A percentile compares a stretch with the other conserved stretches of the same genome.
phyloP scores from a whole-genome alignment of 1,140 invertebrate species.

The Muscidifurax raptorellus region DNA sequence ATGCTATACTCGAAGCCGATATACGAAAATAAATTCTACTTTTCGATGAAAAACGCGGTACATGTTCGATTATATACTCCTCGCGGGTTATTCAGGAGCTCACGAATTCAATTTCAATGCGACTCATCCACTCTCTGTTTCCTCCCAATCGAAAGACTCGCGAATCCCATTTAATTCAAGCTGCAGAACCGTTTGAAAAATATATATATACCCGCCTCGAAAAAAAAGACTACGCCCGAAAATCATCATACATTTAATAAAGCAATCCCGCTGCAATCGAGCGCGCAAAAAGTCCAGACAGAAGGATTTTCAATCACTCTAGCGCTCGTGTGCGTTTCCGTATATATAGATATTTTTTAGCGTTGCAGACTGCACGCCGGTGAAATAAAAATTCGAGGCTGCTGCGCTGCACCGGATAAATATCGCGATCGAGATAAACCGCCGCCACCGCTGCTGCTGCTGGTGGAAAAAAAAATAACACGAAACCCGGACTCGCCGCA shows the following conservation, averaged over 20 bases:
- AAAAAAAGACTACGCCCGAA: neutral
- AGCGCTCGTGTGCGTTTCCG: too few relatives aligned
- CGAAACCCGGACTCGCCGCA: neutral
- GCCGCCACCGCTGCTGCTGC: neutral
- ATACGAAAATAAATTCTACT: too few relatives aligned
- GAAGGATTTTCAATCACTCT: conserved; percentile 14
- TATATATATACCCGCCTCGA: too few relatives aligned
- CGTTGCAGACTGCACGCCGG: neutral
- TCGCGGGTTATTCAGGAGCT: neutral
- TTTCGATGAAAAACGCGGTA: too few relatives aligned
- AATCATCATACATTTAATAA: conserved; percentile 52
- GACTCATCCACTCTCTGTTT: too few relatives aligned
- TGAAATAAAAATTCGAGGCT: conserved; percentile 36
- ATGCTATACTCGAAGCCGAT: too few relatives aligned
- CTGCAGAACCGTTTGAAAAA: neutral
- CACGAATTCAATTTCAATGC: neutral
- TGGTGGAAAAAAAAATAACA: conserved; percentile 14
- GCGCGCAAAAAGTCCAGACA: conserved; percentile 57
- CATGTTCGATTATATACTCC: neutral
- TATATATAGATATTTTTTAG: neutral
- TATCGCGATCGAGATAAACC: conserved; percentile 37
- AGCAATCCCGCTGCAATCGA: conserved; percentile 48
- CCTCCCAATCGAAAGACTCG: neutral
- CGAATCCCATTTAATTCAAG: neutral
- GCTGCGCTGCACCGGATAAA: neutral